phyloP scores from a whole-genome alignment of 2,113 vertebrate species.

The Mastomys natalensis region DNA sequence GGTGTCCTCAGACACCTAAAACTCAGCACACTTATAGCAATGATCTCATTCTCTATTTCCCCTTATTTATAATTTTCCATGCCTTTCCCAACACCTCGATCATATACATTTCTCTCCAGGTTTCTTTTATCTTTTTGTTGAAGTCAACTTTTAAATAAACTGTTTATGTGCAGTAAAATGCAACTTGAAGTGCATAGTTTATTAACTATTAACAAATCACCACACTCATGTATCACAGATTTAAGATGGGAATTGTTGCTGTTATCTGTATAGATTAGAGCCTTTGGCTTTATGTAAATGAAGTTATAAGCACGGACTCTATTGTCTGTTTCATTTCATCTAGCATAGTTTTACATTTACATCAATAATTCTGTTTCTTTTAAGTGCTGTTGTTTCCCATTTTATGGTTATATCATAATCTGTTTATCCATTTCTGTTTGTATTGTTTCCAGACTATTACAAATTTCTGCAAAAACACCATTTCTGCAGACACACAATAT shows the following conservation, averaged over 20 bases:
- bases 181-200: not conserved
- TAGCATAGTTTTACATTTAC: not conserved
- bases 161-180: not conserved
- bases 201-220: not conserved
- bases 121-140: constrained; percentile 6
- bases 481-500: too few relatives aligned
- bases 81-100: not conserved
- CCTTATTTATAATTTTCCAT: not conserved
- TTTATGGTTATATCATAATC: not conserved
- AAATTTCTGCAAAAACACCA: not conserved
- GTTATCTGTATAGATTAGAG: not conserved
- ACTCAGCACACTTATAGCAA: not conserved
- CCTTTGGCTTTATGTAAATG: constrained; percentile 3
- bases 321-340: not conserved
- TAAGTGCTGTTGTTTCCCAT: not conserved
- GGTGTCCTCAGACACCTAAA: not conserved
- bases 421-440: not conserved
- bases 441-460: not conserved
- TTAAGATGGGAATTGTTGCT: not conserved
- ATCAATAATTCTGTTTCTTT: not conserved
- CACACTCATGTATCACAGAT: not conserved
- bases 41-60: not conserved
- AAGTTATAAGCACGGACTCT: not conserved
- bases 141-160: constrained; percentile 45
- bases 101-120: not conserved